These are phyloP conservation scores for Kuschelorhynchus macadamiae DNA, from an alignment of 2,888 invertebrate genomes.

Conservation along the genomic window DNA sequence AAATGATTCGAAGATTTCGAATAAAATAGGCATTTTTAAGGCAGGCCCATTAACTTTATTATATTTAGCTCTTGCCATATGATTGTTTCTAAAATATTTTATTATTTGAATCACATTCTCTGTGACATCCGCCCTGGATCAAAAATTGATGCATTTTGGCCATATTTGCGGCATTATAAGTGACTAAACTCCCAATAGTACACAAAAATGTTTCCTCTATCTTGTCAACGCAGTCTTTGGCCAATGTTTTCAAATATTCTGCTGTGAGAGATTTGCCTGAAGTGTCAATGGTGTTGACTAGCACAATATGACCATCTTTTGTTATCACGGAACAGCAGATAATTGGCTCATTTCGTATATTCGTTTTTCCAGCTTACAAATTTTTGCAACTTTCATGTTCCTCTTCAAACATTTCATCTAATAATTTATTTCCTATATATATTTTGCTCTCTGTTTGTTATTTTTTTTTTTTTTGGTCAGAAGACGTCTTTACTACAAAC, in stretches of 20 bases:
- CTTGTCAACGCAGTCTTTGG: neutral
- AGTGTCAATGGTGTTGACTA: neutral
- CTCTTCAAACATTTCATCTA: slow-evolving; percentile 2
- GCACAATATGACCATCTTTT: neutral
- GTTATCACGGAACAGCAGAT: neutral
- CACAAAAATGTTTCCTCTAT: neutral
- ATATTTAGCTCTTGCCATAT: neutral
- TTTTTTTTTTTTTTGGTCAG: neutral
- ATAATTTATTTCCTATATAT: slow-evolving; percentile 7
- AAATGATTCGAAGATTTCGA: no score
- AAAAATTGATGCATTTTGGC: slow-evolving; percentile 22
- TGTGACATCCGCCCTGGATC: neutral
- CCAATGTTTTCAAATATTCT: slow-evolving; percentile 6
- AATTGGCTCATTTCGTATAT: slow-evolving; percentile 12
- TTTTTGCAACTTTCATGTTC: neutral
- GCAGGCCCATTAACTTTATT: neutral
- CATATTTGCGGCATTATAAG: slow-evolving; percentile 30
- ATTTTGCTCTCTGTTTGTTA: neutral
- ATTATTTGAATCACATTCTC: neutral
- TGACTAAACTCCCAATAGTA: slow-evolving; percentile 26
- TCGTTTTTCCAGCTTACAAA: neutral
- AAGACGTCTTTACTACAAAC: no score
- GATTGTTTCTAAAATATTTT: slow-evolving; percentile 1
- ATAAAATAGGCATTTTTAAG: no score
- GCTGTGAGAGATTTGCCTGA: slow-evolving; percentile 4